Base-by-base conservation (phyloP, 2,797 vertebrate species). In the Platyrinchus mystaceus region DNA sequence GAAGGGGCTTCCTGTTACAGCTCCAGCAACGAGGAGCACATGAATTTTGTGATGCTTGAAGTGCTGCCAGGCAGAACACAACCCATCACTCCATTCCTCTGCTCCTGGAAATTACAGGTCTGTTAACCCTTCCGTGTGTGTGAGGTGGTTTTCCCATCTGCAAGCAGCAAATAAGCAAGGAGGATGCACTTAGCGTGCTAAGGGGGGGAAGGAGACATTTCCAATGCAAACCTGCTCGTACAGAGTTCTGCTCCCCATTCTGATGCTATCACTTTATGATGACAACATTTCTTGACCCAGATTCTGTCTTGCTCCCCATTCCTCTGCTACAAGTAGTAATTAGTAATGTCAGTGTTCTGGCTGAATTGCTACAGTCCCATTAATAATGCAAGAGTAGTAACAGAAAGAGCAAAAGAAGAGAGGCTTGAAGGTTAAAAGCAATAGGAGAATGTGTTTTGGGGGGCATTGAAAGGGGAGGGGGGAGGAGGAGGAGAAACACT, bases 341-440 rank as follows among this genome's bases (percentile, higher is more conserved):
- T 95, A 96, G 95, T 71, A 97, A 93, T 79, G 95, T 94, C 97
- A 96, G 93, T 81, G 78, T 80, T 96, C 91, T 95, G 93, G 93
- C 95, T 94, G 82, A 90, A 88, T 87, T 81, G 95, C 92, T 97
- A 77, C 73, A 83, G 80, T 37, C 1, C 94, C 84, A 97, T 98
- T 96, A 97, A 97, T 97, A 97, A 97, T 97, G 96, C 95, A 98
- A 49, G 39, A 95, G 91, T 67, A 94, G 95, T 77, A 97, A 91
- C 53, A 71, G 92, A 68, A 82, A 89, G 92, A 39, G 59, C 24
- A 21, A 56, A 77, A 87, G 70, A 62, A 58, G 28, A 93, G 92
- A 96, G 89, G 85, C 21, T 96, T 97, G 97, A 97, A 97, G 97
- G 97, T 97, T 97, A 98, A 97, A 97, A 95, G 96, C 96, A 92